Base-by-base conservation (phyloP, 2,113 vertebrate species). In the Trochalopteron elliotii region DNA sequence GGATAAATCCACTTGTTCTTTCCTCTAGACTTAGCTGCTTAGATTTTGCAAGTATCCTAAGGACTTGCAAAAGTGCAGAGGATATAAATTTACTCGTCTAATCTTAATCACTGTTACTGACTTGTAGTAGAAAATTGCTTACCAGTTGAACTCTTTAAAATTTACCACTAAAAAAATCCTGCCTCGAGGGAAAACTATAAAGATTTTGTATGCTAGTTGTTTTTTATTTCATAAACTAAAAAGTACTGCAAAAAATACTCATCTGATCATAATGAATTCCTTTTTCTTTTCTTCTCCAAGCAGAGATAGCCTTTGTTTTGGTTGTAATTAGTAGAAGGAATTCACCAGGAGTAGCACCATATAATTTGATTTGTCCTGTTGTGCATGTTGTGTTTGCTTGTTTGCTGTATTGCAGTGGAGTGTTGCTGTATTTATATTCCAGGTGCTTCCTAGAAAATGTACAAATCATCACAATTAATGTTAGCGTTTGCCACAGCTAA, bases 1-100 rank as follows among this genome's bases (percentile, higher is more conserved):
- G 82, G 92, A 88, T 92, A 85, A 93, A 89, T 86, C 49, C 35
- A 28, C 93, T 77, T 65, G 8, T 87, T 91, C 44, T 91, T 72
- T 87, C 74, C 55, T 53, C 47, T 69, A 69, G 82, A 71, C 68
- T 84, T 63, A 60, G 23, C 50, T 83, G 75, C 83, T 93, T 42
- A 52, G 63, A 71, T 84, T 74, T 90, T 74, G 18, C 23, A 87
- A 84, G 27, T 33, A 69, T 50, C 42, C 59, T 24, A 25, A 80
- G 27, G 40, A 45, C 61, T 80, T 80, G 33, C 21, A 45, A 16
- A 37, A 42, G 7, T 71, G 55, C 42, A 86, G 69, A 75, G 40
- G 57, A 57, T 83, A 61, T 50, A 80, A 83, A 72, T 65, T 61
- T 75, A 75, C 65, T 94, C 0, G 0, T 75, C 60, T 92, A 69